A percentile compares a stretch with the other conserved stretches of the same genome.
phyloP scores from a whole-genome alignment of 2,888 invertebrate genomes.

The Polydrusus pterygomalis region DNA sequence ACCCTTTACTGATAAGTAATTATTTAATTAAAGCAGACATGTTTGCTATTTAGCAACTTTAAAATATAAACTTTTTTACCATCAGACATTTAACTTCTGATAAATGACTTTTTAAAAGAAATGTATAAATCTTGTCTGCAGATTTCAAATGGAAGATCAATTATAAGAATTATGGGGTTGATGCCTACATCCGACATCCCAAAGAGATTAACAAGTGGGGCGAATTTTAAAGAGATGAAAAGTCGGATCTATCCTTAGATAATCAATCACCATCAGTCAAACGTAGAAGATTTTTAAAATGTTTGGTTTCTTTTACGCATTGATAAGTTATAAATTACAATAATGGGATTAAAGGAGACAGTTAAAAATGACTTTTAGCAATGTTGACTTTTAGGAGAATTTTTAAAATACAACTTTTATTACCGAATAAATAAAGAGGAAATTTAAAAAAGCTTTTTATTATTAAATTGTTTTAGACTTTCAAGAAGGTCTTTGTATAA shows the following conservation, averaged over 20 bases:
- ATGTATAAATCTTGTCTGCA: conserved; percentile 49
- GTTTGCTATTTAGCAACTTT: neutral
- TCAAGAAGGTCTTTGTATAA: too few relatives aligned
- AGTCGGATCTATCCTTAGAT: conserved; percentile 18
- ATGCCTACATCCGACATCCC: conserved; percentile 53
- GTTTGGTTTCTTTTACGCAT: conserved; percentile 37
- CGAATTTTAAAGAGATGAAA: conserved; percentile 39
- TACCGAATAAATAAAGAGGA: neutral
- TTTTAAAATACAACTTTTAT: neutral
- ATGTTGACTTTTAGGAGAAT: conserved; percentile 3
- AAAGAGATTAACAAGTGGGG: conserved; percentile 50
- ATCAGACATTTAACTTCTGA: conserved; percentile 47
- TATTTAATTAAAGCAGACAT: too few relatives aligned
- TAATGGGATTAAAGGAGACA: conserved; percentile 28
- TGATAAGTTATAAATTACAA: conserved; percentile 42
- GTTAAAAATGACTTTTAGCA: conserved; percentile 18
- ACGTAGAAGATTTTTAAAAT: conserved; percentile 46
- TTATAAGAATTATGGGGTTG: conserved; percentile 53
- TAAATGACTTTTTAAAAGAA: conserved; percentile 49
- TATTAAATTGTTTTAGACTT: too few relatives aligned
- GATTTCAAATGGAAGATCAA: conserved; percentile 54
- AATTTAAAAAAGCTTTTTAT: too few relatives aligned
- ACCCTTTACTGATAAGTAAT: neutral
- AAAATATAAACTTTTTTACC: conserved; percentile 21
- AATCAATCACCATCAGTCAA: conserved; percentile 52